A percentile compares a stretch with the other conserved stretches of the same genome.
Conservation (phyloP, 2,888 invertebrate genomes). For the Drosophila cognata region DNA sequence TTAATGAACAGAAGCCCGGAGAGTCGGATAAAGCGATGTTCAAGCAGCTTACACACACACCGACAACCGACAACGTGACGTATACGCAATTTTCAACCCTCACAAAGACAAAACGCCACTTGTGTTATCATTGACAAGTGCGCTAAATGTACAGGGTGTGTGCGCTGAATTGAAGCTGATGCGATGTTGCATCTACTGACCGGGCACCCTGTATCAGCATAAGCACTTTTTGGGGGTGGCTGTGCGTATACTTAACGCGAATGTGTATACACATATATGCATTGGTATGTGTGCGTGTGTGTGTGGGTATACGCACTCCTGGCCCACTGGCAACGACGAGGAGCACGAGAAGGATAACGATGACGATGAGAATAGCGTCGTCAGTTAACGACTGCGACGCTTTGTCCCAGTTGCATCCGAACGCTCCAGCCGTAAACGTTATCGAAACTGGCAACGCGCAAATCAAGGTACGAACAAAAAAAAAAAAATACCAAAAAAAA, state of each 20-base stretch:
- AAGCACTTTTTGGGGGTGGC: conserved; percentile 55
- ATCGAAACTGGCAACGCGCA: conserved; percentile 64
- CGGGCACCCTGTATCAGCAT: conserved; percentile 44
- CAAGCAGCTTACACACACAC: conserved; percentile 29
- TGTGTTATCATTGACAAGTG: conserved; percentile 76
- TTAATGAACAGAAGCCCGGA: conserved; percentile 47
- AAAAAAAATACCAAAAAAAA: conserved; percentile 3
- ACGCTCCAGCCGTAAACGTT: conserved; percentile 79
- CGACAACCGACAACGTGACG: conserved; percentile 16
- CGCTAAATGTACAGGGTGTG: conserved; percentile 66
- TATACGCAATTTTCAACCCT: conserved; percentile 76
- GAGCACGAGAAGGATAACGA: conserved; percentile 52
- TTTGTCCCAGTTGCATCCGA: conserved; percentile 83
- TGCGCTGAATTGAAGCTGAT: neutral
- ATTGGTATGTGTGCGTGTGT: neutral
- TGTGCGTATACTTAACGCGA: conserved; percentile 61
- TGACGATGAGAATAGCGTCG: conserved; percentile 62
- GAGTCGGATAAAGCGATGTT: conserved; percentile 19
- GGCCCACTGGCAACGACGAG: conserved; percentile 41
- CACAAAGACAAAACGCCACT: conserved; percentile 46
- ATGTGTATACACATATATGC: conserved; percentile 24
- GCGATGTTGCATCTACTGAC: conserved; percentile 2
- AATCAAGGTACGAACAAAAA: conserved; percentile 66
- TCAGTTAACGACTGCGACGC: conserved; percentile 75
- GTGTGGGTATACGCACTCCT: conserved; percentile 40